These are phyloP conservation scores for Leptobrachium leishanense DNA, from an alignment of 2,113 vertebrate species.

Conservation along the genomic window DNA sequence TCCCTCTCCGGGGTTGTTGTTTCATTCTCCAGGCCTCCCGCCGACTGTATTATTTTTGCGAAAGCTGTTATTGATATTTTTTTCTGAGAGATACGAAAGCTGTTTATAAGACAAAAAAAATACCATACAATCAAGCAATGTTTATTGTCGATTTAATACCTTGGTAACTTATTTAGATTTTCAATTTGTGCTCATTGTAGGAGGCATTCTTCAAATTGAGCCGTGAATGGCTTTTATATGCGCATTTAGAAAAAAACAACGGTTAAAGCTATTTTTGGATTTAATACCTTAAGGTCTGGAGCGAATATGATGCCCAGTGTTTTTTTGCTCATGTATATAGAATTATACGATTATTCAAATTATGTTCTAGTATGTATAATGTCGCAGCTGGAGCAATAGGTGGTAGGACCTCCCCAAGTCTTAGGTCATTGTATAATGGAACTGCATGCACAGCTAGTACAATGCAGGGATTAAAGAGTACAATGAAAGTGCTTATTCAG, in stretches of 20 bases:
- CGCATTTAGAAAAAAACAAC: neutral
- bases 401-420: no score
- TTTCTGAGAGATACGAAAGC: constrained; percentile 28
- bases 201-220: constrained; percentile 6
- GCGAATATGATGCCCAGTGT: no score
- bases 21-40: constrained; percentile 13
- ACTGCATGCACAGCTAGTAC: no score
- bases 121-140: constrained; percentile 23
- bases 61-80: constrained; percentile 35
- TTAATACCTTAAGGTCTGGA: neutral
- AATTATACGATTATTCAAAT: no score
- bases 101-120: constrained; percentile 21
- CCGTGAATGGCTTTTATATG: neutral
- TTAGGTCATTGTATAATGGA: no score
- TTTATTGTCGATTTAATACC: constrained; percentile 27
- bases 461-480: no score
- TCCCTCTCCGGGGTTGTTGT: constrained; percentile 13
- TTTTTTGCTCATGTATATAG: no score
- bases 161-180: constrained; percentile 29
- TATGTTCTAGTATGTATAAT: no score
- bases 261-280: neutral
- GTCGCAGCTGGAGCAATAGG: no score
- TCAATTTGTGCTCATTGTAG: constrained; percentile 12
- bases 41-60: constrained; percentile 29
- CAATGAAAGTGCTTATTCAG: no score